Evolutionary conservation across 2,113 vertebrate species (phyloP), one percentile per base, ranked within the genome.

Genomic region (Ploceus nigricollis): DNA sequence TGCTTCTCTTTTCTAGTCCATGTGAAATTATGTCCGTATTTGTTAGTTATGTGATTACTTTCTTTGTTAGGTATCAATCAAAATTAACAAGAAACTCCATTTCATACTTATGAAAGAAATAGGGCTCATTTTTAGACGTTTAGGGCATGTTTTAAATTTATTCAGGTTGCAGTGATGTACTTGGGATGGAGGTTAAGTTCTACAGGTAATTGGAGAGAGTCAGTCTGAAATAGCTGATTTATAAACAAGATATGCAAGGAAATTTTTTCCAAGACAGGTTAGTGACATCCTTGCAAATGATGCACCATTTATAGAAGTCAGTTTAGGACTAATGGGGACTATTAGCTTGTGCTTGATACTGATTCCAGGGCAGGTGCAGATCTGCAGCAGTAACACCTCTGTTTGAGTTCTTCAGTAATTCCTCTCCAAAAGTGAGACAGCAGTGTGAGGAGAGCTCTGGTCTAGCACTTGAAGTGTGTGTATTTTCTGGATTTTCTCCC

Each of bases 341-440:
- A 22, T 30, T 45, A 82, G 33, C 47, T 78, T 81, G 13, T 60
- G 48, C 44, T 88, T 72, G 63, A 21, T 7, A 4, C 16, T 63
- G 48, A 50, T 82, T 72, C 13, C 37, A 7, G 51, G 57, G 30
- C 1, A 0, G 1, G 37, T 53, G 25, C 0, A 6, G 48, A 39
- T 50, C 48, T 69, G 24, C 40, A 69, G 44, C 40, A 39, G 7
- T 45, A 8, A 54, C 27, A 23, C 6, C 31, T 53, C 23, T 79
- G 23, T 51, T 31, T 28, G 35, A 80, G 66, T 20, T 16, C 30
- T 28, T n/a, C 23, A 48, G 27, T 70, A 45, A 69, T 57, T 82
- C 61, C 35, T 68, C n/a, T 72, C 17, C 5, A 28, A 68, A 72
- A 56, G 48, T 42, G 13, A 51, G 54, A 33, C 35, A 42, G 20